phyloP scores from a whole-genome alignment of 1,140 invertebrate species.

The Samia ricini region DNA sequence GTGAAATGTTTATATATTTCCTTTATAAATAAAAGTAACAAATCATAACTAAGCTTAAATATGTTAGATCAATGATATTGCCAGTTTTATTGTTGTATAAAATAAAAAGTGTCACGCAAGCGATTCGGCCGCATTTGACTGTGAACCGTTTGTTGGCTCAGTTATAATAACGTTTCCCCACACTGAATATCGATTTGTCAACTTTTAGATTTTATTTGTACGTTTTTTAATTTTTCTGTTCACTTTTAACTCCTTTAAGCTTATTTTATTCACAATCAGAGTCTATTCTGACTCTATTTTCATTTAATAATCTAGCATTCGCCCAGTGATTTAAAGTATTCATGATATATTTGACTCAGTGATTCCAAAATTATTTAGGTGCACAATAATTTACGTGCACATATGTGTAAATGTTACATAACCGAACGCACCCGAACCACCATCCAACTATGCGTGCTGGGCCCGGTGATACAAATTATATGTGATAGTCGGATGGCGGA shows the following conservation, averaged over 20 bases:
- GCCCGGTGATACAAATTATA: too few relatives aligned
- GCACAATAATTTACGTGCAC: too few relatives aligned
- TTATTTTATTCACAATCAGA: background rate
- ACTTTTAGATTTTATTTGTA: background rate
- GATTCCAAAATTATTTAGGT: too few relatives aligned
- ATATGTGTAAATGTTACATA: too few relatives aligned
- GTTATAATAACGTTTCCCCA: background rate
- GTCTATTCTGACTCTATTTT: background rate
- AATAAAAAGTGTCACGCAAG: background rate
- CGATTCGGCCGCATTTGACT: too few relatives aligned
- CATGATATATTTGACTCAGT: too few relatives aligned
- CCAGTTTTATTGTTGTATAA: background rate
- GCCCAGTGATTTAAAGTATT: too few relatives aligned
- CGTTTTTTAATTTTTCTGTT: background rate
- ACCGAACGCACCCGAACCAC: too few relatives aligned
- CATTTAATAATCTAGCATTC: background rate
- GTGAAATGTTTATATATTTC: too few relatives aligned
- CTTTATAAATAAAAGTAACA: background rate
- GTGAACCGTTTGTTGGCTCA: background rate
- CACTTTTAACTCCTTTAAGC: background rate
- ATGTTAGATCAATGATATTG: background rate
- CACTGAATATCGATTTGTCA: background rate
- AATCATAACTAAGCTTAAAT: background rate
- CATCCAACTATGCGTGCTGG: too few relatives aligned
- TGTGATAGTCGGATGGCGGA: too few relatives aligned